Base-by-base conservation (phyloP, 2,888 invertebrate genomes). In the Dioctria linearis region DNA sequence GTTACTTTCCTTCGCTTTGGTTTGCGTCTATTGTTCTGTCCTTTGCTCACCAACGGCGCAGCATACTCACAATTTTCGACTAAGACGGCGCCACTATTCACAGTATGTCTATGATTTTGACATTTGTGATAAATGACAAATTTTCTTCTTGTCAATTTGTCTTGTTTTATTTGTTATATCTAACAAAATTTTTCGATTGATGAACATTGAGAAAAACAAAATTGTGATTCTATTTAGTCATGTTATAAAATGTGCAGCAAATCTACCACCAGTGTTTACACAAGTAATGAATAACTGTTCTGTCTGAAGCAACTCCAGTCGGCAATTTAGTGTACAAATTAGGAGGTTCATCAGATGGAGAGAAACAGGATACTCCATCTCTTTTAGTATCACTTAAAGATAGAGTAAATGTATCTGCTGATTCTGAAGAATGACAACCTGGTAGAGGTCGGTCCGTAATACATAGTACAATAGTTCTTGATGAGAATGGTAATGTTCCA, bases 401-500 rank as follows among this genome's bases (percentile, higher is more conserved):
- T 86, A 92, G 92, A 83, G 93, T 94, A 3, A 90, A 90, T 66
- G 89, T 89, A 11, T 89, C 90, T 81, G 90, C 90, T 40, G 90
- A 91, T 82, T 92, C 92, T 9, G 91, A 91, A 9, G n/a, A 92
- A 91, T 78, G 91, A 93, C 84, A 96, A 95, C 88, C 89, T 95
- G 82, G 93, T 95, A 11, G 92, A 93, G 84, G 93, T 94, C 6
- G n/a, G n/a, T 93, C 95, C 3, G 93, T 96, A n/a, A n/a, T n/a
- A n/a, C n/a, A n/a, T 65, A 94, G 94, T 49, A 94, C 96, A 82
- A 96, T 96, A 82, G 93, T 97, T 13, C 89, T 95, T 8, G 97
- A 97, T 86, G 95, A 95, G 85, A 97, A 97, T 87, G 97, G 97
- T 86, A 96, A 96, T 88, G 91, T 95, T 46, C 96, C 97, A 5